These are phyloP conservation scores for Eupithecia subfuscata DNA, from an alignment of 2,888 invertebrate genomes.

Conservation along the genomic window DNA sequence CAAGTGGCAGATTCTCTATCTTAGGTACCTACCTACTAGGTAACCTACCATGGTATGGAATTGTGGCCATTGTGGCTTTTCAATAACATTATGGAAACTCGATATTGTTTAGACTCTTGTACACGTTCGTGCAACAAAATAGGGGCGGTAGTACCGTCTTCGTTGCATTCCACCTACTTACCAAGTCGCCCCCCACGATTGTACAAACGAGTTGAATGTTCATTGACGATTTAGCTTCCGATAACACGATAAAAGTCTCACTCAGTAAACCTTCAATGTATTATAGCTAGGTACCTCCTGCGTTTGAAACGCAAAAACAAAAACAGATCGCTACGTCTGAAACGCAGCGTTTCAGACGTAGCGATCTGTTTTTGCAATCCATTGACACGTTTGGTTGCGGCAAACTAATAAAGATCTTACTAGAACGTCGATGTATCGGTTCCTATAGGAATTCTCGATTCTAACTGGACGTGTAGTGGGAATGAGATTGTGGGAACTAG, in stretches of 20 bases:
- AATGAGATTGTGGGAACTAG: neutral
- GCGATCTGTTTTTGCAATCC: slow-evolving; percentile 10
- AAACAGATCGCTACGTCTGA: too few relatives aligned
- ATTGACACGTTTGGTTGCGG: slow-evolving; percentile 1
- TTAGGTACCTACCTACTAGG: too few relatives aligned
- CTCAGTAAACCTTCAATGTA: neutral
- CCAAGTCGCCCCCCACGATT: neutral
- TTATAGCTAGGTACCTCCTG: neutral
- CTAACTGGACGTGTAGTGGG: neutral
- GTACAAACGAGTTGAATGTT: neutral
- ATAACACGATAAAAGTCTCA: neutral
- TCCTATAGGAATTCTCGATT: neutral
- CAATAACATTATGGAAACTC: neutral
- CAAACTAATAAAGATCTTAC: neutral
- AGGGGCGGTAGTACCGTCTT: neutral
- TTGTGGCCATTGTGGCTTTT: neutral
- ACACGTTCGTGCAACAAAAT: slow-evolving; percentile 6
- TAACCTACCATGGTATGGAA: too few relatives aligned
- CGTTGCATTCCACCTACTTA: neutral
- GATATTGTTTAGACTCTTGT: neutral
- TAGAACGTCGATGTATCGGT: slow-evolving; percentile 9
- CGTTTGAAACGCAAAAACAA: too few relatives aligned
- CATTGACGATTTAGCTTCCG: neutral
- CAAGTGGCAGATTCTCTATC: too few relatives aligned
- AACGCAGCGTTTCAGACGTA: neutral